These are phyloP conservation scores for Delia radicum DNA, from an alignment of 1,140 invertebrate species.

Conservation along the genomic window DNA sequence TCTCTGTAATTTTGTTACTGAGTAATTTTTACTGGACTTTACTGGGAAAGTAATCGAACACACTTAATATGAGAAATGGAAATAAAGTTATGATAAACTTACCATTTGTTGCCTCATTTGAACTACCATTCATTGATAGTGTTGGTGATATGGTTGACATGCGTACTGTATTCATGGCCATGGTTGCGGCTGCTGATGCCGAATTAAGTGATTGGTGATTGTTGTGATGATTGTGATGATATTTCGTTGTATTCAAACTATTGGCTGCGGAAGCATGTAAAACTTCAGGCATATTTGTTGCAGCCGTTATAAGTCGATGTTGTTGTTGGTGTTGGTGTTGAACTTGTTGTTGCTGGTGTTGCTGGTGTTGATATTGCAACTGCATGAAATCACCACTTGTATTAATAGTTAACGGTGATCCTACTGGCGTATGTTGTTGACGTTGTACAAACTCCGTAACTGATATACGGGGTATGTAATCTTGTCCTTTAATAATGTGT, in stretches of 20 bases:
- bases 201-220: constrained; percentile 6
- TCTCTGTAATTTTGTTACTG: too few relatives aligned
- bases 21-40: too few relatives aligned
- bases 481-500: background rate
- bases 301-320: constrained; percentile 32
- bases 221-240: background rate
- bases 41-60: too few relatives aligned
- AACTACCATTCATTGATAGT: constrained; percentile 51
- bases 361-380: constrained; percentile 22
- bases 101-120: constrained; percentile 50
- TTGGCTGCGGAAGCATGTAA: constrained; percentile 22
- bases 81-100: constrained; percentile 27
- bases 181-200: constrained; percentile 9
- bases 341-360: constrained; percentile 68
- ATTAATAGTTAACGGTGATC: background rate
- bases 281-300: constrained; percentile 27
- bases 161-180: constrained; percentile 42
- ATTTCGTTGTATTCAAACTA: constrained; percentile 33
- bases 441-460: background rate
- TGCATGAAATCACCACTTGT: constrained; percentile 59
- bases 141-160: constrained; percentile 47
- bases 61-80: background rate
- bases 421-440: background rate
- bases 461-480: background rate
- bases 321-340: constrained; percentile 70